These are phyloP conservation scores for Phylloscopus whistleri DNA, from an alignment of 2,113 vertebrate genomes.

Conservation along the genomic window DNA sequence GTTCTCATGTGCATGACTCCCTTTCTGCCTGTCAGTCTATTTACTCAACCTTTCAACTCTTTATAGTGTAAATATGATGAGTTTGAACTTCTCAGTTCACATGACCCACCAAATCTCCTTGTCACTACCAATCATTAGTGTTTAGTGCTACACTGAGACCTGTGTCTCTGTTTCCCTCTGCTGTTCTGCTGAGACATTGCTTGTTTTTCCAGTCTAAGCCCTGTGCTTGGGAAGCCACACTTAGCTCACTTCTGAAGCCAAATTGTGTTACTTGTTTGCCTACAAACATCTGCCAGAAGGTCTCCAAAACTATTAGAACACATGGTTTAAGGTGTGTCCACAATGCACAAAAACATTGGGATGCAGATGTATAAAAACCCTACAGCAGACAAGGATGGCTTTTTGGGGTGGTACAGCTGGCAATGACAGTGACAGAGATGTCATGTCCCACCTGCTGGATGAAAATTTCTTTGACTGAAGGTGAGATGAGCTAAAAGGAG, in stretches of 20 bases:
- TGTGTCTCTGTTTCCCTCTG: slow-evolving; percentile 47
- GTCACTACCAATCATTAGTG: neutral
- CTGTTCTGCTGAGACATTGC: slow-evolving; percentile 14
- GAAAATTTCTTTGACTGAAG: neutral
- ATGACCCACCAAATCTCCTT: neutral
- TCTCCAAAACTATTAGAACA: neutral
- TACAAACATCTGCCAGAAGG: neutral
- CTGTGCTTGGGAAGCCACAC: neutral
- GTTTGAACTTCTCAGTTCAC: neutral
- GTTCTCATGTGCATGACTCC: neutral
- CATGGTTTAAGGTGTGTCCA: neutral
- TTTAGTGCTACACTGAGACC: neutral
- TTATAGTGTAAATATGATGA: neutral
- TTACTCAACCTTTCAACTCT: neutral
- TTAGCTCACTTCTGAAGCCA: neutral
- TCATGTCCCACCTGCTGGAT: neutral
- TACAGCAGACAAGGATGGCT: rapidly evolving
- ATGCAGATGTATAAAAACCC: neutral
- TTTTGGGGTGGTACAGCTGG: neutral
- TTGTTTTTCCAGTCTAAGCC: neutral
- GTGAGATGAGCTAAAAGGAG: neutral
- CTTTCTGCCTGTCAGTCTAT: neutral
- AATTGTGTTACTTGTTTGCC: neutral
- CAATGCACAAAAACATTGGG: neutral
- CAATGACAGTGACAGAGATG: neutral